A percentile compares a stretch with the other conserved stretches of the same genome.
Evolutionary conservation across 2,113 vertebrate species (phyloP).

Genomic region (Saimiri boliviensis): DNA sequence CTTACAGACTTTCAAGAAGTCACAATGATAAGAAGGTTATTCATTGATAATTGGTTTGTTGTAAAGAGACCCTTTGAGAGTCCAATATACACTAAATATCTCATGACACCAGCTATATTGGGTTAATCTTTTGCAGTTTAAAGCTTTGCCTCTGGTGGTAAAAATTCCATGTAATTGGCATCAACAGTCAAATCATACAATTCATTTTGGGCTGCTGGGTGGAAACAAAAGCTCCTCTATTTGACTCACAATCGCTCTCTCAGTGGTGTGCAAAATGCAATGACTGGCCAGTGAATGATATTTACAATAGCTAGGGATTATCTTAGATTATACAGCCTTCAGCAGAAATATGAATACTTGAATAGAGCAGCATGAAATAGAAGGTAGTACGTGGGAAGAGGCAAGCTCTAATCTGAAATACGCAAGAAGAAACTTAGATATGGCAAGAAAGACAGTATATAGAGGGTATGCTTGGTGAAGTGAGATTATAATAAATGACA

Average conservation of each 20-base stretch:
- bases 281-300: not conserved
- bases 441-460: not conserved
- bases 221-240: slow-evolving; percentile 27
- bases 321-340: not conserved
- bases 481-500: not conserved
- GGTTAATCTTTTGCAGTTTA: slow-evolving; percentile 28
- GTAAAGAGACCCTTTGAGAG: not conserved
- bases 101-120: not conserved
- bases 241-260: not conserved
- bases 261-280: not conserved
- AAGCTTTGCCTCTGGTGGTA: not conserved
- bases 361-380: not conserved
- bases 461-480: not conserved
- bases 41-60: not conserved
- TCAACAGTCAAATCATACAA: not conserved
- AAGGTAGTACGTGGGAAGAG: not conserved
- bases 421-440: not conserved
- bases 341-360: not conserved
- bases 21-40: not conserved
- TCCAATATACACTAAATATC: not conserved
- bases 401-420: not conserved
- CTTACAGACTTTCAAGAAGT: not conserved
- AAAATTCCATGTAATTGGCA: slow-evolving; percentile 18
- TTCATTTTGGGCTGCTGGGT: slow-evolving; percentile 10
- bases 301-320: slow-evolving; percentile 25